Evolutionary conservation across 2,113 vertebrate species (phyloP).

Genomic region (Vulpes lagopus): DNA sequence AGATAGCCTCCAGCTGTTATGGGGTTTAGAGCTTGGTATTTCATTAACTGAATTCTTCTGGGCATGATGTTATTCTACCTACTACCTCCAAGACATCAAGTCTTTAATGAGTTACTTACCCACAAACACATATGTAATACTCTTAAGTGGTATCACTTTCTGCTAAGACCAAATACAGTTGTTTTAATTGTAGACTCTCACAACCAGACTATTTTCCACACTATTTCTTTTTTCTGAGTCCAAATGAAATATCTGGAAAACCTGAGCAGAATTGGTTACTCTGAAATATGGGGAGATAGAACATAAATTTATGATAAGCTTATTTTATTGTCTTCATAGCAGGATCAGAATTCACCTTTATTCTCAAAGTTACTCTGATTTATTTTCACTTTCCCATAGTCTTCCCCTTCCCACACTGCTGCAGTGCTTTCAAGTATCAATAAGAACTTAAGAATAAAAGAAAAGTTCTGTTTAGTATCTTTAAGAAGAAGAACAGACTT

Average conservation of each 20-base stretch:
- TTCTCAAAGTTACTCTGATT: background rate
- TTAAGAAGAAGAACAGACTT: background rate
- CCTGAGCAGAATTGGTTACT: background rate
- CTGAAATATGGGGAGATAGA: background rate
- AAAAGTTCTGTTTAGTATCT: background rate
- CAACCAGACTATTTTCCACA: background rate
- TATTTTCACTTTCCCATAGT: background rate
- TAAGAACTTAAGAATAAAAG: background rate
- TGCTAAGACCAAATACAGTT: background rate
- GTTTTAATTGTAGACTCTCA: background rate
- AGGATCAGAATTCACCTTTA: background rate
- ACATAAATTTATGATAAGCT: background rate
- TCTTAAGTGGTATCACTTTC: background rate
- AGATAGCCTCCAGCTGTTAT: conserved; percentile 8
- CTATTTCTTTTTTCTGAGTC: background rate
- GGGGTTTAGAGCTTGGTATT: background rate
- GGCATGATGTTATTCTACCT: background rate
- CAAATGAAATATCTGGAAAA: background rate
- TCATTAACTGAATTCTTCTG: conserved; percentile 59
- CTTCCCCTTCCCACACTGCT: background rate
- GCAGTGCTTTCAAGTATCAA: background rate
- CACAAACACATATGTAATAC: conserved; percentile 53
- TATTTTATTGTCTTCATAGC: background rate
- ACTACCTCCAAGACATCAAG: background rate
- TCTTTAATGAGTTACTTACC: conserved; percentile 43